Conservation (phyloP, 2,797 vertebrate species). For the Chaetodon trifasciatus region DNA sequence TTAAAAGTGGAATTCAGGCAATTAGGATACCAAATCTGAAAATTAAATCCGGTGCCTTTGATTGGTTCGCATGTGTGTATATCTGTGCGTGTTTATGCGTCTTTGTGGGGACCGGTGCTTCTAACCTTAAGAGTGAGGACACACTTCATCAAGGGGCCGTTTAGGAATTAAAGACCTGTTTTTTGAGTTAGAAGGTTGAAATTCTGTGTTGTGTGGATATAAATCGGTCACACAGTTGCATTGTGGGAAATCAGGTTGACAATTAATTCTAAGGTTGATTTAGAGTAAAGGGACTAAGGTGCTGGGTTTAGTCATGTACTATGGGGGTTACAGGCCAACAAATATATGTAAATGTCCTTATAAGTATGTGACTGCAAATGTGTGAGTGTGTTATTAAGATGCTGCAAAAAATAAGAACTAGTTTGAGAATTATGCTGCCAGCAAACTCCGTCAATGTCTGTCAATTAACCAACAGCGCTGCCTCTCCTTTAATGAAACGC, state of each 20-base stretch:
- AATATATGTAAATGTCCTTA: not conserved
- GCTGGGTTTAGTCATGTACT: not conserved
- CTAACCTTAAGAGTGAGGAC: not conserved
- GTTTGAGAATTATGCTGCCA: slow-evolving; percentile 37
- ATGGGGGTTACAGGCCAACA: not conserved
- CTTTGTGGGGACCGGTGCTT: not conserved
- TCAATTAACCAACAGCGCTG: slow-evolving; percentile 61
- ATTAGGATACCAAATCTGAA: not conserved
- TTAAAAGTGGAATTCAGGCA: slow-evolving; percentile 27
- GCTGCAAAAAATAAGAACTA: slow-evolving; percentile 23
- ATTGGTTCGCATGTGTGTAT: not conserved
- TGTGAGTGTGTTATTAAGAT: slow-evolving; percentile 8
- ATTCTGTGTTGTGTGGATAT: not conserved
- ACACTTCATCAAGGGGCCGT: not conserved
- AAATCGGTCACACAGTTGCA: not conserved
- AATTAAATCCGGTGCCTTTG: slow-evolving; percentile 16
- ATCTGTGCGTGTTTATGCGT: slow-evolving; percentile 15
- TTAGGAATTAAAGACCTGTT: not conserved
- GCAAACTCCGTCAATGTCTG: slow-evolving; percentile 60
- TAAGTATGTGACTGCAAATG: not conserved
- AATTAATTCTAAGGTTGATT: not conserved
- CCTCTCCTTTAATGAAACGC: slow-evolving; percentile 62
- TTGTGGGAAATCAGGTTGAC: not conserved
- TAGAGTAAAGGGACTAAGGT: not conserved
- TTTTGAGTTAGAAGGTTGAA: not conserved